Percentiles rank a stretch among this genome's conserved stretches.
Conservation (phyloP, 2,113 vertebrate genomes). For the Neolamprologus falcicula region DNA sequence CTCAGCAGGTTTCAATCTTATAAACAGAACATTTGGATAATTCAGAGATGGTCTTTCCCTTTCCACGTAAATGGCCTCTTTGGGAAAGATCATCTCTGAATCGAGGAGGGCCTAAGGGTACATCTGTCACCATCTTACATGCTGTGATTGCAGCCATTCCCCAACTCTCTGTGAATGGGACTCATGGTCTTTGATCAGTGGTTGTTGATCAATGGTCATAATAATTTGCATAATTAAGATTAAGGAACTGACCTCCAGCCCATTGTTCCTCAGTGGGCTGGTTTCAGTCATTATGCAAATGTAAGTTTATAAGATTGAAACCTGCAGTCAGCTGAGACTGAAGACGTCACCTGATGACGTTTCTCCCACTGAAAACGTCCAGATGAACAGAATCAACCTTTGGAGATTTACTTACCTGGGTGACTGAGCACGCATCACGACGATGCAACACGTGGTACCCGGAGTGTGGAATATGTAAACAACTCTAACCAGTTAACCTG, state of each 20-base stretch:
- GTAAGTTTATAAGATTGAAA: background rate
- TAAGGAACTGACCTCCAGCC: background rate
- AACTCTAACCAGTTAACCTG: background rate
- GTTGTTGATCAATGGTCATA: accelerated
- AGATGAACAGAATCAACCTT: background rate
- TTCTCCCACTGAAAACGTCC: background rate
- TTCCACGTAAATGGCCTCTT: too few relatives aligned
- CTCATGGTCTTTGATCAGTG: background rate
- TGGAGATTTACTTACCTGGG: background rate
- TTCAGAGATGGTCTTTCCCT: too few relatives aligned
- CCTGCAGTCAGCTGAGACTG: background rate
- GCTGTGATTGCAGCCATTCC: too few relatives aligned
- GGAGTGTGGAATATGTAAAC: background rate
- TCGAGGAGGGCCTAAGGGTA: too few relatives aligned
- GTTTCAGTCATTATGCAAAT: background rate
- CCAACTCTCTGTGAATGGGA: too few relatives aligned
- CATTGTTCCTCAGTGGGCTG: background rate
- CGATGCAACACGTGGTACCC: background rate
- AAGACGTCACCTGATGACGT: background rate
- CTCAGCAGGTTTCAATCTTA: background rate
- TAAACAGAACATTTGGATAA: too few relatives aligned
- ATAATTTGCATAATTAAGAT: background rate
- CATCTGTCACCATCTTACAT: too few relatives aligned
- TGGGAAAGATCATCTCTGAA: too few relatives aligned
- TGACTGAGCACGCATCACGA: background rate